Conservation (phyloP, 2,113 vertebrate species). For the Myocastor coypus region DNA sequence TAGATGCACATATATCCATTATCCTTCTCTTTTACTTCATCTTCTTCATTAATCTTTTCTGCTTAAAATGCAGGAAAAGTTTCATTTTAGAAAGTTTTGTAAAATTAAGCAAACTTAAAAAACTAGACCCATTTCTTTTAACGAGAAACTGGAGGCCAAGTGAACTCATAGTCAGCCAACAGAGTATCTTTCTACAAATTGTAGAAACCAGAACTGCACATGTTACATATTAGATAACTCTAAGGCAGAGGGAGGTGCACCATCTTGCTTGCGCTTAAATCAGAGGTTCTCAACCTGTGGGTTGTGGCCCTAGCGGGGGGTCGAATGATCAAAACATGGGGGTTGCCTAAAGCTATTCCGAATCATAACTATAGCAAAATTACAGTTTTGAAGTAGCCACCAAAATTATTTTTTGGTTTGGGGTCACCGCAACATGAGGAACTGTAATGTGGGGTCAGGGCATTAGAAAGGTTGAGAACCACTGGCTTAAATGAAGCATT, state of each 20-base stretch:
- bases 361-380: too few relatives aligned
- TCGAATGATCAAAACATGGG: too few relatives aligned
- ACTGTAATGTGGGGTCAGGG: too few relatives aligned
- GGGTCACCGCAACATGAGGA: too few relatives aligned
- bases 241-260: not conserved
- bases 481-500: conserved; percentile 28
- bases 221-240: not conserved
- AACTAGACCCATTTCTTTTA: conserved; percentile 22
- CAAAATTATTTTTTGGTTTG: too few relatives aligned
- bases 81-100: not conserved
- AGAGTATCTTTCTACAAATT: conserved; percentile 17
- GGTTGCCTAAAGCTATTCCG: too few relatives aligned
- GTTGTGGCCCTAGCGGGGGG: too few relatives aligned
- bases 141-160: conserved; percentile 14
- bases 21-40: not conserved
- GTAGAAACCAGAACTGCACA: conserved; percentile 16
- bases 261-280: conserved; percentile 46
- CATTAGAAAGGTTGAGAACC: too few relatives aligned
- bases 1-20: not conserved
- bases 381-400: too few relatives aligned
- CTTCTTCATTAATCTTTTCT: not conserved
- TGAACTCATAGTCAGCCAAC: conserved; percentile 2
- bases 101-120: not conserved
- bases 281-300: too few relatives aligned
- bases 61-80: conserved; percentile 1